Percentiles rank a stretch among this genome's conserved stretches.
Conservation (phyloP, 2,113 vertebrate species). For the Nansenia antarctica region DNA sequence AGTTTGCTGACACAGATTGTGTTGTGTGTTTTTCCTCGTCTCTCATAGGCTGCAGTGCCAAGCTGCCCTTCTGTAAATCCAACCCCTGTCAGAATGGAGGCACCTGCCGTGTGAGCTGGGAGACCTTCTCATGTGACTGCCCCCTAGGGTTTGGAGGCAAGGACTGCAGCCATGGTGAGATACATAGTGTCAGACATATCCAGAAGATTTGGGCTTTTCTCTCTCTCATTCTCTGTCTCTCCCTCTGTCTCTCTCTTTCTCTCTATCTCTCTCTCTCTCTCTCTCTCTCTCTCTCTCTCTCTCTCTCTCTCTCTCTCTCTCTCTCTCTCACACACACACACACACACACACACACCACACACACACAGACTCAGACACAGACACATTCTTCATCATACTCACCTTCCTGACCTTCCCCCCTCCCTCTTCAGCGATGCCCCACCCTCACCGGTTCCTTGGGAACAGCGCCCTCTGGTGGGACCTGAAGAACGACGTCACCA, state of each 20-base stretch:
- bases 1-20: background rate
- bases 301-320: too few relatives aligned
- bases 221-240: too few relatives aligned
- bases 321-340: background rate
- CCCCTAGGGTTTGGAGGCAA: slow-evolving; percentile 94
- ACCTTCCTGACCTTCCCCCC: slow-evolving; percentile 75
- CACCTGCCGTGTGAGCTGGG: slow-evolving; percentile 90
- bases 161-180: slow-evolving; percentile 92
- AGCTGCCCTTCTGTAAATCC: slow-evolving; percentile 89
- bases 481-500: slow-evolving; percentile 89
- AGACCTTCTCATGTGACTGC: slow-evolving; percentile 93
- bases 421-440: slow-evolving; percentile 82
- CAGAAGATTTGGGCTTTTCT: background rate
- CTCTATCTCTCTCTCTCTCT: too few relatives aligned
- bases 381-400: background rate
- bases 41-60: slow-evolving; percentile 88
- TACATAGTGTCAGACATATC: background rate
- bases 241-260: too few relatives aligned
- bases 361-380: too few relatives aligned
- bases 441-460: slow-evolving; percentile 91
- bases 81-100: slow-evolving; percentile 93
- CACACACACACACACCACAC: background rate
- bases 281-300: too few relatives aligned
- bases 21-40: background rate
- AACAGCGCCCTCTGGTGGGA: slow-evolving; percentile 93